Conservation (phyloP, 2,113 vertebrate species). For the Hepsetus odoe region DNA sequence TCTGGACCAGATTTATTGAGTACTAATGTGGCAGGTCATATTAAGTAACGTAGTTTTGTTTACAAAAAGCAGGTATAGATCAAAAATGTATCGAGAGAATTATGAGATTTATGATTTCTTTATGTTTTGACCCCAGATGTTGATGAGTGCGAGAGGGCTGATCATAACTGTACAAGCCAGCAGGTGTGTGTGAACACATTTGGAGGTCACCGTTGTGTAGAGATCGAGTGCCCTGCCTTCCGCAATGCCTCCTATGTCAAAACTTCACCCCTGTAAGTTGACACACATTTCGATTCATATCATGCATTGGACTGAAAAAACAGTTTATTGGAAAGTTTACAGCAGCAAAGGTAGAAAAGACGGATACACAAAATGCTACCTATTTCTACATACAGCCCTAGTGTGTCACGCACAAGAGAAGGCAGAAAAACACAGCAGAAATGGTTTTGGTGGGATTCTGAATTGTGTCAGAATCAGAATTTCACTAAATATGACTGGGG, state of each 20-base stretch:
- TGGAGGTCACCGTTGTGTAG: constrained; percentile 78
- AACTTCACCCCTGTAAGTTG: constrained; percentile 82
- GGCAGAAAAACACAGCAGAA: too few relatives aligned
- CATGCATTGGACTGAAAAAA: too few relatives aligned
- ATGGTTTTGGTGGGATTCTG: too few relatives aligned
- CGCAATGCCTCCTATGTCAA: constrained; percentile 83
- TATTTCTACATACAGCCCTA: too few relatives aligned
- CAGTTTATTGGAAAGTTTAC: too few relatives aligned
- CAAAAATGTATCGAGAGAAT: not conserved
- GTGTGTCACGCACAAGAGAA: too few relatives aligned
- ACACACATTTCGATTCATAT: too few relatives aligned
- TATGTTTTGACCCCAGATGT: constrained; percentile 67
- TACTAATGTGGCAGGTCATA: not conserved
- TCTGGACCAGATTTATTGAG: not conserved
- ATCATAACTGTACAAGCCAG: constrained; percentile 75
- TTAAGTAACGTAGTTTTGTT: not conserved
- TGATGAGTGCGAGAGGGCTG: constrained; percentile 77
- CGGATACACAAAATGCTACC: too few relatives aligned
- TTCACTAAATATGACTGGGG: too few relatives aligned
- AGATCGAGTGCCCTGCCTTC: constrained; percentile 73
- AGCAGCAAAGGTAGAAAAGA: too few relatives aligned
- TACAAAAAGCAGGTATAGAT: not conserved
- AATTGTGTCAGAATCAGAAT: too few relatives aligned
- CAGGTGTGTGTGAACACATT: constrained; percentile 82
- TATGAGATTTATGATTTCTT: not conserved